Percentiles rank a stretch among this genome's conserved stretches.
Conservation (phyloP, 2,797 vertebrate species). For the Podarcis lilfordi region DNA sequence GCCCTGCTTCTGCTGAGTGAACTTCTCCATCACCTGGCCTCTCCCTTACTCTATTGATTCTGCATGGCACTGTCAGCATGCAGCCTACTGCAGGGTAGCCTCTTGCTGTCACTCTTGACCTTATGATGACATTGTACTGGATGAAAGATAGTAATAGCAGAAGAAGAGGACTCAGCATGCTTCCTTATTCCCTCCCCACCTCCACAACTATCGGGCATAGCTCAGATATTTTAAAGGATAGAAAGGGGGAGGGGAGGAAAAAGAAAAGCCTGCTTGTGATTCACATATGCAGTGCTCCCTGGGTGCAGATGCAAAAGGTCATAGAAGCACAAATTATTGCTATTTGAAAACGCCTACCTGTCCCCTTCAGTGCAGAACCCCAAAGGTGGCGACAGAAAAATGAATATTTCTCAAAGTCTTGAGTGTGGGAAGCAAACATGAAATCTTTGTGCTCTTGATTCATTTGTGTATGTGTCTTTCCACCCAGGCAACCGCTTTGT, state of each 20-base stretch:
- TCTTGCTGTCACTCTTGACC: background rate
- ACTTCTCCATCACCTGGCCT: background rate
- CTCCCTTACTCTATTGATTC: background rate
- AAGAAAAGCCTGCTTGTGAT: background rate
- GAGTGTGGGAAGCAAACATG: slow-evolving; percentile 14
- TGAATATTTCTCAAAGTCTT: slow-evolving; percentile 4
- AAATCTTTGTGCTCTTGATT: slow-evolving; percentile 5
- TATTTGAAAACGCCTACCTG: slow-evolving; percentile 4
- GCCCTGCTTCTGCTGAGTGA: background rate
- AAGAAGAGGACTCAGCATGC: background rate
- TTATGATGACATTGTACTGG: background rate
- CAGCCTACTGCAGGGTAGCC: background rate
- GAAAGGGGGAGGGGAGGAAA: background rate
- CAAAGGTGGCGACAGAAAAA: background rate
- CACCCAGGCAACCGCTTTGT: background rate
- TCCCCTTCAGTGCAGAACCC: background rate
- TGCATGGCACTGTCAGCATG: background rate
- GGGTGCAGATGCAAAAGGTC: background rate
- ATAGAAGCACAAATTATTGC: slow-evolving; percentile 18
- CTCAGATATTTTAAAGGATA: background rate
- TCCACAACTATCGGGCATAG: background rate
- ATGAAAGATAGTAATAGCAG: background rate
- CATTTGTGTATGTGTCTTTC: background rate
- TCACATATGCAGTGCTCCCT: background rate
- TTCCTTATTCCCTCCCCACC: background rate